A percentile compares a stretch with the other conserved stretches of the same genome.
These are phyloP conservation scores for Lutjanus argentimaculatus DNA, from an alignment of 2,797 vertebrate species.

Conservation along the genomic window DNA sequence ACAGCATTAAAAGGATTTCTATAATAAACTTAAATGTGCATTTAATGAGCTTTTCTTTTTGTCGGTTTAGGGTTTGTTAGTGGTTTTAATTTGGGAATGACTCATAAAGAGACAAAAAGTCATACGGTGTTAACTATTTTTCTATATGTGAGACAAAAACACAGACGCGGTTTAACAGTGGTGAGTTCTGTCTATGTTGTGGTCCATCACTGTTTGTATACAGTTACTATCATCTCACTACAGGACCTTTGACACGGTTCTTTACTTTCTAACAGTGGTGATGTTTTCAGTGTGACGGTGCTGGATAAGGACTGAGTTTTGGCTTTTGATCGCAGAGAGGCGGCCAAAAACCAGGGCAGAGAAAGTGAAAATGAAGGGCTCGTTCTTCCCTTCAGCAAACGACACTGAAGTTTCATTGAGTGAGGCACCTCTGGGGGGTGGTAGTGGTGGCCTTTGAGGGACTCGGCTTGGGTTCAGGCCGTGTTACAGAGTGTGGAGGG, in stretches of 20 bases:
- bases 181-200: not conserved
- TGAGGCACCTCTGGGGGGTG: not conserved
- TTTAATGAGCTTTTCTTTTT: not conserved
- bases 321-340: not conserved
- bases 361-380: not conserved
- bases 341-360: not conserved
- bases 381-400: not conserved
- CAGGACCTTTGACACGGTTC: not conserved
- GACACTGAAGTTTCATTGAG: not conserved
- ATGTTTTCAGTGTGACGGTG: not conserved
- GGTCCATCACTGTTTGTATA: not conserved
- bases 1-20: too few relatives aligned
- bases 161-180: not conserved
- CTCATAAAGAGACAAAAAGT: not conserved
- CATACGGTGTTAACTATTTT: not conserved
- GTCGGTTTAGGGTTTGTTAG: not conserved
- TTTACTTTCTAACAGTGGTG: not conserved
- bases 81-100: not conserved
- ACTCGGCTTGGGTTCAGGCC: too few relatives aligned
- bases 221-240: not conserved
- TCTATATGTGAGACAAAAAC: not conserved
- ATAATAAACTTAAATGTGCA: too few relatives aligned
- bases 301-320: not conserved
- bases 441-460: too few relatives aligned
- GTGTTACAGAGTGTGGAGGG: too few relatives aligned